A percentile compares a stretch with the other conserved stretches of the same genome.
These are phyloP conservation scores for Proteles cristata DNA, from an alignment of 2,113 vertebrate species.

Conservation along the genomic window DNA sequence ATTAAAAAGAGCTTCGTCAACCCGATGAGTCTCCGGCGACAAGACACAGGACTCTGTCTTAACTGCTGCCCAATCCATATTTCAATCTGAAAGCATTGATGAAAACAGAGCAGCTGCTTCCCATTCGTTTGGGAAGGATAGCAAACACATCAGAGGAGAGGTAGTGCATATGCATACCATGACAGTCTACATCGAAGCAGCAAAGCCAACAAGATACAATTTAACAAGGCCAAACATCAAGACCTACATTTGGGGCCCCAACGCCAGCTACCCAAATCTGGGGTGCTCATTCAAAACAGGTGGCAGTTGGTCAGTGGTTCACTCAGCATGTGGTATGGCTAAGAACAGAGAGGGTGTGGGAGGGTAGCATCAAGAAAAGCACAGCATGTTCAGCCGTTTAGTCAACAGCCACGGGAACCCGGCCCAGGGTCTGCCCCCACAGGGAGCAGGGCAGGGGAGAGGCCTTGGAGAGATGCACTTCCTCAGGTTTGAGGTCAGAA, in stretches of 20 bases:
- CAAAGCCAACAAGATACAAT: neutral
- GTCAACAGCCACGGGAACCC: fast-evolving
- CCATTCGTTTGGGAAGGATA: neutral
- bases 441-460: no score
- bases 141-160: neutral
- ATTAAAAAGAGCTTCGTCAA: neutral
- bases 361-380: neutral
- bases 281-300: neutral
- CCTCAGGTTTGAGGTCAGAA: neutral
- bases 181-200: neutral
- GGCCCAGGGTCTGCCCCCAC: fast-evolving
- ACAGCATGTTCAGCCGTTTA: neutral
- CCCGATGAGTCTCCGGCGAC: neutral
- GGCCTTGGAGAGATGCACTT: neutral
- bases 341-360: neutral
- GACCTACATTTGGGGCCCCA: no score
- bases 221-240: neutral
- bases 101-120: neutral
- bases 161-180: fast-evolving
- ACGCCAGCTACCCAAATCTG: neutral
- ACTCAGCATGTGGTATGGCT: neutral
- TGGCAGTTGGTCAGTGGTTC: neutral
- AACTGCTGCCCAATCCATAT: neutral
- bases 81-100: neutral
- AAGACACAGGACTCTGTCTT: neutral